phyloP scores from a whole-genome alignment of 2,797 vertebrate species.

The Neostethus bicornis region DNA sequence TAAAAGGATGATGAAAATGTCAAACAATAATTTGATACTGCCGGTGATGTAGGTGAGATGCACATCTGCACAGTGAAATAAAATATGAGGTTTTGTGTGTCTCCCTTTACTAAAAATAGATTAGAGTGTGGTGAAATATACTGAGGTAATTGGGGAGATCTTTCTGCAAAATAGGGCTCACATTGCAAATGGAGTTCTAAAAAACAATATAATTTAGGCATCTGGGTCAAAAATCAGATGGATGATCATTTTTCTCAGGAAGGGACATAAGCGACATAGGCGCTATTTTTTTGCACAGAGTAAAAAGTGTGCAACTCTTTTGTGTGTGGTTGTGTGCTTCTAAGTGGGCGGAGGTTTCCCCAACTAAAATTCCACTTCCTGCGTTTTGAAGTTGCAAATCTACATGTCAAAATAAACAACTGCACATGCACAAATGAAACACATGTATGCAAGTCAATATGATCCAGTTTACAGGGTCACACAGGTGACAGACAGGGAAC shows the following conservation, averaged over 20 bases:
- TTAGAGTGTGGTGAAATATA: slow-evolving; percentile 58
- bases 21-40: slow-evolving; percentile 65
- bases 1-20: slow-evolving; percentile 46
- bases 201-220: slow-evolving; percentile 49
- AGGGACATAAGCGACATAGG: slow-evolving; percentile 16
- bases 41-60: slow-evolving; percentile 57
- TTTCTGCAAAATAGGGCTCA: slow-evolving; percentile 62
- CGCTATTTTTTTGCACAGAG: slow-evolving; percentile 41
- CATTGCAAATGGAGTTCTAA: slow-evolving; percentile 63
- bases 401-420: slow-evolving; percentile 72
- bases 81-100: slow-evolving; percentile 75
- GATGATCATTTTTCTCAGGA: slow-evolving; percentile 26
- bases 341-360: slow-evolving; percentile 73
- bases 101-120: slow-evolving; percentile 78
- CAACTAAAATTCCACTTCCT: slow-evolving; percentile 75
- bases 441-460: slow-evolving; percentile 35
- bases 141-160: slow-evolving; percentile 66
- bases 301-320: slow-evolving; percentile 7
- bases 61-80: slow-evolving; percentile 70
- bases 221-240: slow-evolving; percentile 21
- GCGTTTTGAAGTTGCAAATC: slow-evolving; percentile 67
- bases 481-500: slow-evolving; percentile 70
- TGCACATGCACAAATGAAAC: slow-evolving; percentile 51
- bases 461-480: slow-evolving; percentile 60
- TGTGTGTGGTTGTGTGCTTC: slow-evolving; percentile 13